These are phyloP conservation scores for Leuciscus waleckii DNA, from an alignment of 2,797 vertebrate species.

Conservation along the genomic window DNA sequence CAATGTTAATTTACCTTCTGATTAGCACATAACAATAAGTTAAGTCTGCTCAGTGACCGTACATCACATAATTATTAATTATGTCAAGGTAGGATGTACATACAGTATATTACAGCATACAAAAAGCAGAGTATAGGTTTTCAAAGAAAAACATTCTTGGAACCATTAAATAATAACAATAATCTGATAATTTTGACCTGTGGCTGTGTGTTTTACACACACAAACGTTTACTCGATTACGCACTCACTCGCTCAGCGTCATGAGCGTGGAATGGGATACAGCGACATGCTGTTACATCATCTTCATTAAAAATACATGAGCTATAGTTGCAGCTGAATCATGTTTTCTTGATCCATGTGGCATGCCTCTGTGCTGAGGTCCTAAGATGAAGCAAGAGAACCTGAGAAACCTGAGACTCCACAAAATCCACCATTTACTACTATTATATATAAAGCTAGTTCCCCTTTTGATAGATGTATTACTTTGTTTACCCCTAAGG, in stretches of 20 bases:
- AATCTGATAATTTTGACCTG: not conserved
- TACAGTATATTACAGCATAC: not conserved
- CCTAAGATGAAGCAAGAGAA: not conserved
- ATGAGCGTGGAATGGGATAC: constrained; percentile 39
- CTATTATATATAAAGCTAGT: not conserved
- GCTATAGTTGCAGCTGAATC: constrained; percentile 10
- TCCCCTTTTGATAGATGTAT: not conserved
- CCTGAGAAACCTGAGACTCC: not conserved
- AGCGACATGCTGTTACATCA: constrained; percentile 41
- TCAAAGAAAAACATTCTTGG: not conserved
- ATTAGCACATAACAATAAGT: not conserved
- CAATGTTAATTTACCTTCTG: too few relatives aligned
- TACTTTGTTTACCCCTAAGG: not conserved
- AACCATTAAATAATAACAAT: not conserved
- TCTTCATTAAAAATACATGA: constrained; percentile 47
- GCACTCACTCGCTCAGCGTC: not conserved
- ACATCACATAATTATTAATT: not conserved
- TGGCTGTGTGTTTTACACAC: not conserved
- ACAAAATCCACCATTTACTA: not conserved
- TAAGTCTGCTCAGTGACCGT: not conserved
- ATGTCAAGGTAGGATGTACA: not conserved
- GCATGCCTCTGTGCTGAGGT: constrained; percentile 2
- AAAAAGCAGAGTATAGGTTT: not conserved
- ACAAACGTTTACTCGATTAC: not conserved
- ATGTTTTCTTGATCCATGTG: constrained; percentile 4